These are phyloP conservation scores for Tetrax tetrax DNA, from an alignment of 2,113 vertebrate genomes.

Conservation along the genomic window DNA sequence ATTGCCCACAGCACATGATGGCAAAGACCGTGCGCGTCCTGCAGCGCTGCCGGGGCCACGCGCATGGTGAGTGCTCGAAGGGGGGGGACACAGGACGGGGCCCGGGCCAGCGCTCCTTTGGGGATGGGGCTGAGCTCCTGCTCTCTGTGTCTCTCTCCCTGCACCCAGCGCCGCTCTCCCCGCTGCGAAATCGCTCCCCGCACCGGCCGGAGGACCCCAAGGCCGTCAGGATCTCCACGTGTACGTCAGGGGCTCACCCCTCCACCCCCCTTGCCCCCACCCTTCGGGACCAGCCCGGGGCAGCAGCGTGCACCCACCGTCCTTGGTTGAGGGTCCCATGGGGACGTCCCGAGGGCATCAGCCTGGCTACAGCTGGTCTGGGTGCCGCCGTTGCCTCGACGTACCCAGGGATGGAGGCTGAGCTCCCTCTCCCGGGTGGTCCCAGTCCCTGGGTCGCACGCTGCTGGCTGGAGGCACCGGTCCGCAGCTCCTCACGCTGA, in stretches of 20 bases:
- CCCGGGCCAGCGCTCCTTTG: fast-evolving
- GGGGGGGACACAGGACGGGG: background rate
- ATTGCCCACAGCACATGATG: constrained; percentile 84
- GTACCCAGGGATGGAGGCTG: background rate
- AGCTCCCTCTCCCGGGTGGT: background rate
- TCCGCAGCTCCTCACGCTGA: background rate
- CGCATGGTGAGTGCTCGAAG: constrained; percentile 73
- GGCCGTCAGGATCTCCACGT: constrained; percentile 81
- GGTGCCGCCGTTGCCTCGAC: too few species aligned
- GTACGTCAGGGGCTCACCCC: constrained; percentile 61
- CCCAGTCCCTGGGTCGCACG: fast-evolving
- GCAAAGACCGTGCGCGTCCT: constrained; percentile 87
- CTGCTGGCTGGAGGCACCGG: background rate
- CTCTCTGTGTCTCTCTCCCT: background rate
- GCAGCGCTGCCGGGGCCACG: constrained; percentile 83
- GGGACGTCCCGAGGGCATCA: fast-evolving
- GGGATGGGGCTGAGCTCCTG: background rate
- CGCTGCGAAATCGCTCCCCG: constrained; percentile 85
- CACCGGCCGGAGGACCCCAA: constrained; percentile 86
- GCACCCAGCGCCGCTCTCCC: constrained; percentile 85
- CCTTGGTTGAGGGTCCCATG: fast-evolving
- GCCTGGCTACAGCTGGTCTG: fast-evolving
- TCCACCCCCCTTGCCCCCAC: fast-evolving
- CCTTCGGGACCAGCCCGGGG: background rate
- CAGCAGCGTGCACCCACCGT: background rate